Percentiles rank a stretch among this genome's conserved stretches.
These are phyloP conservation scores for Enteromius anoplus DNA, from an alignment of 2,797 vertebrate species.

Conservation along the genomic window DNA sequence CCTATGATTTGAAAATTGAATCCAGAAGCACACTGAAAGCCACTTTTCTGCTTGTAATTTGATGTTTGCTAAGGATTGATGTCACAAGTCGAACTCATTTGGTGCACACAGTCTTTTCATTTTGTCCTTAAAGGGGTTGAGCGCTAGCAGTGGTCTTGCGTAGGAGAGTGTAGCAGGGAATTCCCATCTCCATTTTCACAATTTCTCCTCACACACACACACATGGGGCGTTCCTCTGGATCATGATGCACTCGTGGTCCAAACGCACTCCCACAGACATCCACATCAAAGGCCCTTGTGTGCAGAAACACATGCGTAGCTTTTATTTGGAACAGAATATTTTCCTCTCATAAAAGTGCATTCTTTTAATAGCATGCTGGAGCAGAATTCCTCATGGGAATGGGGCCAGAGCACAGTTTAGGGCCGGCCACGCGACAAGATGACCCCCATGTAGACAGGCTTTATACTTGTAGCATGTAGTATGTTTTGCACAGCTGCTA, in stretches of 20 bases:
- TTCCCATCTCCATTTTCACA: constrained; percentile 66
- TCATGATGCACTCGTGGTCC: constrained; percentile 47
- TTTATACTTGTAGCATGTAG: neutral
- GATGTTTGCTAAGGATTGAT: neutral
- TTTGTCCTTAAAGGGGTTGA: constrained; percentile 53
- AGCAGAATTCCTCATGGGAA: constrained; percentile 39
- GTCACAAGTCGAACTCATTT: constrained; percentile 23
- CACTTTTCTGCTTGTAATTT: neutral
- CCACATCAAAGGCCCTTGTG: constrained; percentile 71
- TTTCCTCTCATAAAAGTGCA: constrained; percentile 60
- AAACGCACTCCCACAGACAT: constrained; percentile 70
- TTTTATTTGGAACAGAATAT: constrained; percentile 50
- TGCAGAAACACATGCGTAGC: constrained; percentile 60
- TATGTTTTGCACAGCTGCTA: neutral
- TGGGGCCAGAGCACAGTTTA: neutral
- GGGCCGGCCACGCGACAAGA: neutral
- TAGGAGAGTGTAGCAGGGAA: constrained; percentile 68
- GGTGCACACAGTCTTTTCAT: constrained; percentile 54
- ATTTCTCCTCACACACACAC: constrained; percentile 40
- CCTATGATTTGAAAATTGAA: constrained; percentile 64
- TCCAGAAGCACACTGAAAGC: constrained; percentile 45
- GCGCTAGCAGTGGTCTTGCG: constrained; percentile 48
- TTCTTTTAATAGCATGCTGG: constrained; percentile 67
- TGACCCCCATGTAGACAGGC: neutral
- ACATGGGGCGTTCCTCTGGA: constrained; percentile 50